These are phyloP conservation scores for Ametastegia equiseti DNA, from an alignment of 2,888 invertebrate genomes.

Conservation along the genomic window DNA sequence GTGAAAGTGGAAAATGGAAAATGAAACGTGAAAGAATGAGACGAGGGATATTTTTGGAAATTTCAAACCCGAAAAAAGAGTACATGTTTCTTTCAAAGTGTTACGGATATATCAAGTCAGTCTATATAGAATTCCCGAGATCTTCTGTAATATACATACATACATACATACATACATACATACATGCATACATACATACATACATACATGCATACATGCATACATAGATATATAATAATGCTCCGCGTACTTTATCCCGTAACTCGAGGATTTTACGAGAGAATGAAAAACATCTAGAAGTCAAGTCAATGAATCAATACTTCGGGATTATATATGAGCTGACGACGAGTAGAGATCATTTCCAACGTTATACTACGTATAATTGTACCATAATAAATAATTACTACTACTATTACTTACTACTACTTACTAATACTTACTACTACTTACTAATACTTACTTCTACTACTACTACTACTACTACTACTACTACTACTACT, in stretches of 20 bases:
- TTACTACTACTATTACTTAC: neutral
- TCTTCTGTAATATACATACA: neutral
- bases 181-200: too few species aligned
- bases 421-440: neutral
- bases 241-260: neutral
- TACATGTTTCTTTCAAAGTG: neutral
- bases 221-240: neutral
- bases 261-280: neutral
- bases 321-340: too few species aligned
- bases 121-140: neutral
- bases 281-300: neutral
- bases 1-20: neutral
- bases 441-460: neutral
- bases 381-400: conserved; percentile 1
- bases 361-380: neutral
- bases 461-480: neutral
- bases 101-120: neutral
- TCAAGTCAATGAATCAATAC: too few species aligned
- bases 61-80: too few species aligned
- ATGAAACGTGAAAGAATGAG: neutral
- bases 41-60: too few species aligned
- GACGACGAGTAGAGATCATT: neutral
- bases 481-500: neutral
- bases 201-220: neutral
- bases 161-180: neutral